Base-by-base conservation (phyloP, 2,113 vertebrate genomes). In the Sapayoa aenigma region DNA sequence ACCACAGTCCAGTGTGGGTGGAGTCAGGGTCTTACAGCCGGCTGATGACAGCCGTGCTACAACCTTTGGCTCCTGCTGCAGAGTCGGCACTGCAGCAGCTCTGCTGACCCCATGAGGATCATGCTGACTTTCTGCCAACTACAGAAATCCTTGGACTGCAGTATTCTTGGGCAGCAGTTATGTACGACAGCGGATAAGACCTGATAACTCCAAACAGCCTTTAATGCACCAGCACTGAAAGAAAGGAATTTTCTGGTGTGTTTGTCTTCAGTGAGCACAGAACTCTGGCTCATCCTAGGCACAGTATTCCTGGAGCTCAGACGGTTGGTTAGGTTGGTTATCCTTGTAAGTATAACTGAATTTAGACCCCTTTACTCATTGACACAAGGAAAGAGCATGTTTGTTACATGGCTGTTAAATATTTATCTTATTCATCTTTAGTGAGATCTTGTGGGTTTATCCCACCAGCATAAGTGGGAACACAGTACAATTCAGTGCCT, bases 231-330 rank as follows among this genome's bases (percentile, higher is more conserved):
- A 53, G 24, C 4, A 21, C 9, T n/a, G 60, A 50, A 59, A 46
- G 39, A 49, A 73, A 49, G 39, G 6, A 72, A n/a, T 20, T 0
- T 0, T 22, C 5, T 14, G 50, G 11, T 17, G 19, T 47, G 23
- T 25, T 6, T 73, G 39, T 27, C 31, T 69, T 33, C 28, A 41
- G 4, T 6, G 42, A 23, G 6, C 18, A 9, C 2, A 0, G 5
- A 37, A 13, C 9, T 5, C 2, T 50, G 14, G 9, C 20, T 74
- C 12, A 31, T n/a, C 20, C 52, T 27, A 49, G 41, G 21, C 20
- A 14, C 59, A 46, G 7, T 5, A 14, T 33, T 87, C 16, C 39
- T 65, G 33, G 22, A 63, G 28, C 6, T 44, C 28, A 33, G 33
- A 7, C 1, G 2, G 24, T 31, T 73, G 11, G 5, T 60, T 65